Conservation (phyloP, 2,113 vertebrate genomes). For the Muntiacus muntjak region DNA sequence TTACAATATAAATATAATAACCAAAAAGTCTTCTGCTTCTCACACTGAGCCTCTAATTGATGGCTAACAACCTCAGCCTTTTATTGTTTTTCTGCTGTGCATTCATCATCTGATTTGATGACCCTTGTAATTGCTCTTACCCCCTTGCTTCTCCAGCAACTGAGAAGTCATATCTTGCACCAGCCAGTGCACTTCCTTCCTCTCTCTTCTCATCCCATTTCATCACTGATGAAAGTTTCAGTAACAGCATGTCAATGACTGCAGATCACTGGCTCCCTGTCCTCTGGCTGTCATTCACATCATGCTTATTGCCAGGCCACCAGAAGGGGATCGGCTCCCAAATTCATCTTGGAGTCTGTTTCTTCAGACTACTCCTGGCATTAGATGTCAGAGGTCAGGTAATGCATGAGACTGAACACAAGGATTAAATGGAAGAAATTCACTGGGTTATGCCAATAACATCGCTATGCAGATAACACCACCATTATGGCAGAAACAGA, state of each 20-base stretch:
- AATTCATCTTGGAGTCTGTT: neutral
- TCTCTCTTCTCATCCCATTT: neutral
- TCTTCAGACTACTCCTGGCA: neutral
- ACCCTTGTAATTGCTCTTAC: neutral
- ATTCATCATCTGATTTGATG: neutral
- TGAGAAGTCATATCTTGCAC: neutral
- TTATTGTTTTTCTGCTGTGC: neutral
- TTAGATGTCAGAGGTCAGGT: neutral
- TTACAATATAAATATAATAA: neutral
- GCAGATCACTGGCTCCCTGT: accelerated
- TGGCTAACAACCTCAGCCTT: neutral
- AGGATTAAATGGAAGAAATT: neutral
- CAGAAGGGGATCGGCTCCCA: neutral
- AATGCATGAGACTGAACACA: neutral
- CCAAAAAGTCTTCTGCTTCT: neutral
- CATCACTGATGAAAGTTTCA: neutral
- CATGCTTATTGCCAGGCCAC: neutral
- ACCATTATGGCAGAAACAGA: neutral
- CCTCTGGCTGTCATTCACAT: accelerated
- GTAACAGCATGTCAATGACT: accelerated
- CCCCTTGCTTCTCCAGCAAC: neutral
- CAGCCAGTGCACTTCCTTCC: neutral
- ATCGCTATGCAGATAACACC: neutral
- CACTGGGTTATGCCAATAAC: neutral
- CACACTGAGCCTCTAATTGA: neutral